Percentiles rank a stretch among this genome's conserved stretches.
Evolutionary conservation across 2,797 vertebrate genomes (phyloP).

Genomic region (Tachyglossus aculeatus): DNA sequence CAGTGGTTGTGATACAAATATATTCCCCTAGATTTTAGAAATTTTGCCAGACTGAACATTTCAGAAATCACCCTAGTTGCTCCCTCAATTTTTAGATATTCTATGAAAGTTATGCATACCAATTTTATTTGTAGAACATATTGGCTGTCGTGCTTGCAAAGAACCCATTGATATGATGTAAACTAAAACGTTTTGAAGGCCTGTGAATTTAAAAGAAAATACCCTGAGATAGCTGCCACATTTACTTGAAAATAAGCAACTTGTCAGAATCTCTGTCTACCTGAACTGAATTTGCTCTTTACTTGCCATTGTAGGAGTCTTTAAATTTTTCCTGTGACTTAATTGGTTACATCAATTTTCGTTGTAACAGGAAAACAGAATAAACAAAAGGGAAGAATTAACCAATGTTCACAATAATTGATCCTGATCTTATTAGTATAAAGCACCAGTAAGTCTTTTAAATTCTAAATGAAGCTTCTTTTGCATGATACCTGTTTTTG

Average conservation of each 20-base stretch:
- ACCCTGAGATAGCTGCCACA: too few species aligned
- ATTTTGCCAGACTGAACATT: slow-evolving; percentile 34
- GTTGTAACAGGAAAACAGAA: slow-evolving; percentile 28
- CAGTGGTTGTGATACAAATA: too few species aligned
- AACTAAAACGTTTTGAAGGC: slow-evolving; percentile 3
- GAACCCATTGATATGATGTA: slow-evolving; percentile 10
- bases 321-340: too few species aligned
- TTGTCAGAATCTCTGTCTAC: not conserved
- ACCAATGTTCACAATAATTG: slow-evolving; percentile 14
- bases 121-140: not conserved
- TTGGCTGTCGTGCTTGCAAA: slow-evolving; percentile 18
- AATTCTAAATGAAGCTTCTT: not conserved
- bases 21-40: not conserved
- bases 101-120: too few species aligned
- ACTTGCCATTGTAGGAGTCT: too few species aligned
- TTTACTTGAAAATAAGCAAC: slow-evolving; percentile 17
- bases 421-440: not conserved
- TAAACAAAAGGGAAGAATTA: slow-evolving; percentile 20
- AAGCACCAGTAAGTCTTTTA: slow-evolving; percentile 26
- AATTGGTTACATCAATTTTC: too few species aligned
- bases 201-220: too few species aligned
- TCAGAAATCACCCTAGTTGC: not conserved
- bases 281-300: not conserved
- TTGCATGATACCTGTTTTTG: too few species aligned
- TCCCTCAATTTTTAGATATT: not conserved